These are phyloP conservation scores for Heliconius hortense DNA, from an alignment of 2,888 invertebrate species.

Conservation along the genomic window DNA sequence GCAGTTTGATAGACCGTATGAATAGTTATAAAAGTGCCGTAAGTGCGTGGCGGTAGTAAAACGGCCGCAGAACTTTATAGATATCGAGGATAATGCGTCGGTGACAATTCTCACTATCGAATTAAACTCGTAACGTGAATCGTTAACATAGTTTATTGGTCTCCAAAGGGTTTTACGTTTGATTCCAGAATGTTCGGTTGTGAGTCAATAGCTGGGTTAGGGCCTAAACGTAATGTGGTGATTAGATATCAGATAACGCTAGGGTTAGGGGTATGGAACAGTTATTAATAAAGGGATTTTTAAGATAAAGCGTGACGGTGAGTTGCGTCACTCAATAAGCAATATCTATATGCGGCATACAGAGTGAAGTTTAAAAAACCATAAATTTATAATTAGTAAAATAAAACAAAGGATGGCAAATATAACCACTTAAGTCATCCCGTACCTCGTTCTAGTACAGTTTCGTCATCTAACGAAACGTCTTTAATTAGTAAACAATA, in stretches of 20 bases:
- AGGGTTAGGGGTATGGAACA: no score
- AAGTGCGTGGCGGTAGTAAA: conserved; percentile 12
- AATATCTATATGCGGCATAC: neutral
- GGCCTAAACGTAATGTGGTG: neutral
- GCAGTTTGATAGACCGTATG: conserved; percentile 5
- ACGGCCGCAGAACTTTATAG: conserved; percentile 7
- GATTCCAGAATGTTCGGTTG: neutral
- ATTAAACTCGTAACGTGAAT: conserved; percentile 12
- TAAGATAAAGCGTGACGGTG: neutral
- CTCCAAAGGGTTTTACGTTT: conserved; percentile 7
- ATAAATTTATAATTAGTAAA: neutral
- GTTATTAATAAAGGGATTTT: no score
- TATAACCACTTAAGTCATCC: neutral
- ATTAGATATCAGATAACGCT: neutral
- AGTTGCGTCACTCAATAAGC: neutral
- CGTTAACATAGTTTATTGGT: conserved; percentile 8
- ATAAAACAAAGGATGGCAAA: neutral
- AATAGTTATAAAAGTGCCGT: conserved; percentile 5
- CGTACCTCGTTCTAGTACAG: neutral
- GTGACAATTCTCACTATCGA: conserved; percentile 20
- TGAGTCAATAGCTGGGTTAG: neutral
- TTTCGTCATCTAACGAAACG: no score
- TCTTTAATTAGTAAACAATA: no score
- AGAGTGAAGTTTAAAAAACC: neutral
- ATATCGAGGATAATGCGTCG: conserved; percentile 7